These are phyloP conservation scores for Helicolenus hilgendorfi DNA, from an alignment of 2,797 vertebrate genomes.

Conservation along the genomic window DNA sequence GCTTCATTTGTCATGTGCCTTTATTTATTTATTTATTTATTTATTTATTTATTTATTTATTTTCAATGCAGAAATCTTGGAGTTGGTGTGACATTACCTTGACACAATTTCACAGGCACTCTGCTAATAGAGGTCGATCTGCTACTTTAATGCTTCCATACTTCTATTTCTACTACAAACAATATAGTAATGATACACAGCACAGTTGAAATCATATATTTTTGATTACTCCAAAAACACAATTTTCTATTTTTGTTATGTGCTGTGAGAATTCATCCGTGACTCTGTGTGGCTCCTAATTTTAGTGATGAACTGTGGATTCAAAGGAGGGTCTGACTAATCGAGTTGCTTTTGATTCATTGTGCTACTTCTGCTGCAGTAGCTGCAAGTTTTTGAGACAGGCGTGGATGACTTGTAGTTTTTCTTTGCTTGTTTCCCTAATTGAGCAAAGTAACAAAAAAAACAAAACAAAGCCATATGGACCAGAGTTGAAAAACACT, in stretches of 20 bases:
- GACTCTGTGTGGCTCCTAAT: constrained; percentile 40
- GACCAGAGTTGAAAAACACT: neutral
- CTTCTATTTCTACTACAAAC: neutral
- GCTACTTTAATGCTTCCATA: neutral
- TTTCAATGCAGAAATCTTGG: too few relatives aligned
- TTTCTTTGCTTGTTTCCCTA: constrained; percentile 42
- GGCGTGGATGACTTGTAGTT: constrained; percentile 33
- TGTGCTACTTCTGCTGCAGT: constrained; percentile 9
- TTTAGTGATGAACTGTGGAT: constrained; percentile 26
- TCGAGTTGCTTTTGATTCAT: constrained; percentile 49
- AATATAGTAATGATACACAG: neutral
- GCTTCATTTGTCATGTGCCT: neutral
- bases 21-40: neutral
- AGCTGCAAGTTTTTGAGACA: neutral
- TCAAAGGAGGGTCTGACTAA: constrained; percentile 29
- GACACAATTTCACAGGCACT: neutral
- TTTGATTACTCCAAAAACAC: neutral
- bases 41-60: too few relatives aligned
- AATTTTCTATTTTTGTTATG: constrained; percentile 2
- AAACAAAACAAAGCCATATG: neutral
- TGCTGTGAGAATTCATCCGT: constrained; percentile 3
- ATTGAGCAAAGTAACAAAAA: constrained; percentile 11
- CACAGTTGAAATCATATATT: neutral
- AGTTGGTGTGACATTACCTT: neutral
- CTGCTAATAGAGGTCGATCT: neutral